These are phyloP conservation scores for Hyaena hyaena DNA, from an alignment of 2,113 vertebrate species.

Conservation along the genomic window DNA sequence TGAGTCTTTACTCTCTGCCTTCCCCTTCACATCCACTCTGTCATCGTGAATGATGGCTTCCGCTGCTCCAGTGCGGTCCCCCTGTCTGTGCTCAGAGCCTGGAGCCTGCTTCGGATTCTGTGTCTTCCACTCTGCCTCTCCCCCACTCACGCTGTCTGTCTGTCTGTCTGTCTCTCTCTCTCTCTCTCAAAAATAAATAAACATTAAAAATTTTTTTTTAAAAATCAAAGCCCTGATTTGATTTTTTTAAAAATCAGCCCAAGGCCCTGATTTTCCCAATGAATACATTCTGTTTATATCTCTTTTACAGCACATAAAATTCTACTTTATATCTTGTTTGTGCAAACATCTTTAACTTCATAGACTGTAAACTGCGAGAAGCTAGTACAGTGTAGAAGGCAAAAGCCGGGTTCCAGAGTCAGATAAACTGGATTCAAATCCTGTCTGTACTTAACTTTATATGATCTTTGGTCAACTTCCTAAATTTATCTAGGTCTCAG, in stretches of 20 bases:
- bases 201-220: too few relatives aligned
- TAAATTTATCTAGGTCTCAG: background rate
- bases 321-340: slow-evolving; percentile 9
- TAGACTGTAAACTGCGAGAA: background rate
- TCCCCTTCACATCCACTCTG: background rate
- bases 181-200: too few relatives aligned
- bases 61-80: background rate
- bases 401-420: background rate
- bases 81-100: background rate
- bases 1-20: background rate
- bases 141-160: too few relatives aligned
- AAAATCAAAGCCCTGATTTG: background rate
- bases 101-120: too few relatives aligned
- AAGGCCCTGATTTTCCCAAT: background rate
- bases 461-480: background rate
- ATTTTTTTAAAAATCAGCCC: background rate
- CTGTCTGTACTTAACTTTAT: background rate
- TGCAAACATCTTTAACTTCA: slow-evolving; percentile 9
- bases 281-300: background rate
- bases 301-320: slow-evolving; percentile 2
- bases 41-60: background rate
- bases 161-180: too few relatives aligned
- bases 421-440: background rate
- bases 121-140: too few relatives aligned
- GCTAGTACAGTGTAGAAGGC: background rate